Percentiles rank a stretch among this genome's conserved stretches.
phyloP scores from a whole-genome alignment of 1,140 invertebrate genomes.

The Stenopsyche tienmushanensis region DNA sequence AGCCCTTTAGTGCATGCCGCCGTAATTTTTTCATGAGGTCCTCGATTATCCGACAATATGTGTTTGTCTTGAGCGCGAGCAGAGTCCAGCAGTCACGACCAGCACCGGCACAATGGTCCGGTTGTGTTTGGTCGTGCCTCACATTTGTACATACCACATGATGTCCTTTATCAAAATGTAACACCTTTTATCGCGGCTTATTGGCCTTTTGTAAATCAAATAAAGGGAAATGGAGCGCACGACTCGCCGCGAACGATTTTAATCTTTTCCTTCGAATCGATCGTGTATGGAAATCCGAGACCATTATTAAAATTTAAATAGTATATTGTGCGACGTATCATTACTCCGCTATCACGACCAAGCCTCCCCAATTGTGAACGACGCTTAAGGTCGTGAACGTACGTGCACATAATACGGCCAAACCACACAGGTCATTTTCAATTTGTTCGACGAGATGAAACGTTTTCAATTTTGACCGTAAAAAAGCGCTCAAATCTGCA shows the following conservation, averaged over 20 bases:
- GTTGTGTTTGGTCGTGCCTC: conserved; percentile 24
- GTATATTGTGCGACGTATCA: not conserved
- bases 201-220: conserved; percentile 37
- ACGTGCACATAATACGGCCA: too few relatives aligned
- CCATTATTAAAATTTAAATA: conserved; percentile 11
- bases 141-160: conserved; percentile 35
- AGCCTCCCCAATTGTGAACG: not conserved
- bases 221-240: conserved; percentile 35
- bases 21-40: too few relatives aligned
- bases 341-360: not conserved
- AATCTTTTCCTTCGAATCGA: conserved; percentile 37
- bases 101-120: not conserved
- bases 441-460: too few relatives aligned
- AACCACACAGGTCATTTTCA: too few relatives aligned
- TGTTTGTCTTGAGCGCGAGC: too few relatives aligned
- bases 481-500: too few relatives aligned
- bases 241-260: conserved; percentile 33
- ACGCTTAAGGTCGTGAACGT: not conserved
- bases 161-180: conserved; percentile 38
- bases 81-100: not conserved
- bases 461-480: too few relatives aligned
- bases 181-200: conserved; percentile 37
- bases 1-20: too few relatives aligned
- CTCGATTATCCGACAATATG: too few relatives aligned
- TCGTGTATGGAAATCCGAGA: conserved; percentile 40